phyloP scores from a whole-genome alignment of 2,797 vertebrate genomes.

The Crypturellus tataupa region DNA sequence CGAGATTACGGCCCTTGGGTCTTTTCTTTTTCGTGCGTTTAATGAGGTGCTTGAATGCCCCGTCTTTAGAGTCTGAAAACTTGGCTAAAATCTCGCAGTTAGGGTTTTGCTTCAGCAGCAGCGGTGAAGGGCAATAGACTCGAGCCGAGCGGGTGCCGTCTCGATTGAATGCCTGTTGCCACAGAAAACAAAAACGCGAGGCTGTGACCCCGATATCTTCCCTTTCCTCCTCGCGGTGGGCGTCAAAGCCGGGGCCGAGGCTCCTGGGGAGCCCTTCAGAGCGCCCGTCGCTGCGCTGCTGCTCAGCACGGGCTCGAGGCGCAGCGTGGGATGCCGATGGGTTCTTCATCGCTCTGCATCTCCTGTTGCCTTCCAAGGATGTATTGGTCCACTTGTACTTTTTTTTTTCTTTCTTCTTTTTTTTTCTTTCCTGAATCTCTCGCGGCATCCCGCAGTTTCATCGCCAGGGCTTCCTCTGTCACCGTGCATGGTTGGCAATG shows the following conservation, averaged over 20 bases:
- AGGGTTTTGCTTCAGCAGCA: conserved; percentile 6
- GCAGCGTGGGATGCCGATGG: not conserved
- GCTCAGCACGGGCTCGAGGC: not conserved
- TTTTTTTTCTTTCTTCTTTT: not conserved
- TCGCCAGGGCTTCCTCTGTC: not conserved
- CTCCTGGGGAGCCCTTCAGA: not conserved
- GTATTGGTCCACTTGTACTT: not conserved
- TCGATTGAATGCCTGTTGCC: not conserved
- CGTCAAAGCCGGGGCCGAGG: not conserved
- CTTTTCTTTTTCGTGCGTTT: too few species aligned
- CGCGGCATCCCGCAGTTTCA: not conserved
- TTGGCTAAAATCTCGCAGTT: not conserved
- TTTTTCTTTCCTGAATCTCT: not conserved
- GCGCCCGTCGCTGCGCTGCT: rapidly evolving
- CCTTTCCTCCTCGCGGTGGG: not conserved
- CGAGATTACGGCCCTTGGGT: too few species aligned
- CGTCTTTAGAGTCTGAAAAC: conserved; percentile 20
- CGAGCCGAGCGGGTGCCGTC: not conserved
- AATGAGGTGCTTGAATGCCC: not conserved
- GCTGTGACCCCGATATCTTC: not conserved
- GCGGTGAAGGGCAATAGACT: not conserved
- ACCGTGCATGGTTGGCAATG: not conserved
- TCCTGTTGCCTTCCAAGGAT: not conserved
- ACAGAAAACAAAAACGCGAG: not conserved
- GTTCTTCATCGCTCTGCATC: not conserved